Conservation (phyloP, 2,888 invertebrate species). For the Folsomia manolachei region DNA sequence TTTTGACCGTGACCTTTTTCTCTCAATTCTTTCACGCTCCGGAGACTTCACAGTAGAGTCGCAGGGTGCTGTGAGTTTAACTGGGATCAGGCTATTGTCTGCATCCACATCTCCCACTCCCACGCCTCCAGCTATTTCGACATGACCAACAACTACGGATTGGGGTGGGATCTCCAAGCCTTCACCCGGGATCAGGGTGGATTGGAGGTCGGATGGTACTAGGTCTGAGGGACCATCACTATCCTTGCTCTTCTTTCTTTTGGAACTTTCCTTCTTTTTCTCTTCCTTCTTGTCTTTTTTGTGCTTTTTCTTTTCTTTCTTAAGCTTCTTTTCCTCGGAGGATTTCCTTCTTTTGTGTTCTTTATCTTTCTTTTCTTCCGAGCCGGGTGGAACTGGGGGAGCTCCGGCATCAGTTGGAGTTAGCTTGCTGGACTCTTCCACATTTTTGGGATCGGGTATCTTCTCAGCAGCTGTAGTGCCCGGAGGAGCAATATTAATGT, state of each 20-base stretch:
- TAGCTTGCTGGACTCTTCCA: slow-evolving; percentile 50
- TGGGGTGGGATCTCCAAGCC: not conserved
- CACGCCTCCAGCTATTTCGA: not conserved
- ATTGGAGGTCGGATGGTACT: slow-evolving; percentile 9
- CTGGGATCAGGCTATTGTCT: not conserved
- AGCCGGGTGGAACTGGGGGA: not conserved
- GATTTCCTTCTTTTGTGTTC: slow-evolving; percentile 27
- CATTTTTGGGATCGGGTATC: slow-evolving; percentile 12
- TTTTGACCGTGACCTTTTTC: too few relatives aligned
- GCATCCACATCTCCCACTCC: not conserved
- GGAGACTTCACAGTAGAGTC: slow-evolving; percentile 48
- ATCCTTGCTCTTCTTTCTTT: slow-evolving; percentile 53
- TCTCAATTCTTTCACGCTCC: slow-evolving; percentile 16
- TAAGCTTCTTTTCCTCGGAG: slow-evolving; percentile 40
- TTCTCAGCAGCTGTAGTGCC: slow-evolving; percentile 21
- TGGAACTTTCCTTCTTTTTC: slow-evolving; percentile 52
- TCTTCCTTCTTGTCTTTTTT: slow-evolving; percentile 55
- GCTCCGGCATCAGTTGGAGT: slow-evolving; percentile 51
- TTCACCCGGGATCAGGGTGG: not conserved
- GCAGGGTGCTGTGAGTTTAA: slow-evolving; percentile 37
- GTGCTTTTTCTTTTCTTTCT: slow-evolving; percentile 53
- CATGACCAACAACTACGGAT: slow-evolving; percentile 5
- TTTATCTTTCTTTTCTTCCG: slow-evolving; percentile 17
- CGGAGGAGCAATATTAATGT: slow-evolving; percentile 17
- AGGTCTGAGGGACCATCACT: slow-evolving; percentile 27